Conservation (phyloP, 2,888 invertebrate species). For the Serripes groenlandicus region DNA sequence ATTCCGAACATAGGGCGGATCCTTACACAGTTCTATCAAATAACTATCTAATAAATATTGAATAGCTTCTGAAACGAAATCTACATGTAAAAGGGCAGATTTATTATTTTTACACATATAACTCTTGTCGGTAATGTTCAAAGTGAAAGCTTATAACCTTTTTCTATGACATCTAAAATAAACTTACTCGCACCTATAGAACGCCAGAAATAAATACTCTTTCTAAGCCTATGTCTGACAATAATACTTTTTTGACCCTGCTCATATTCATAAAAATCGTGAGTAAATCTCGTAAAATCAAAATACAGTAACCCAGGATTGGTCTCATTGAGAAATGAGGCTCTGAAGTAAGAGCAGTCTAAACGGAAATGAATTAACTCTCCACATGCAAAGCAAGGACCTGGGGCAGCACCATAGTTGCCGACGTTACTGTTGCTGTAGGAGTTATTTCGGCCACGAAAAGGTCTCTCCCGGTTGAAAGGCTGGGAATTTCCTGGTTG, state of each 20-base stretch:
- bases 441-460: background rate
- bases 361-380: slow-evolving; percentile 27
- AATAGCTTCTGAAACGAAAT: slow-evolving; percentile 36
- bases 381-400: slow-evolving; percentile 46
- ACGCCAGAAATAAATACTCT: slow-evolving; percentile 9
- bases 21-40: slow-evolving; percentile 23
- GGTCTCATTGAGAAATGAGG: background rate
- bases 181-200: slow-evolving; percentile 34
- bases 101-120: slow-evolving; percentile 25
- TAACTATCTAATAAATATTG: slow-evolving; percentile 25
- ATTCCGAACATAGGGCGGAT: slow-evolving; percentile 13
- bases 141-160: slow-evolving; percentile 32
- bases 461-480: background rate
- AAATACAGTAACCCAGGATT: background rate
- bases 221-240: slow-evolving; percentile 40
- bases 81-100: slow-evolving; percentile 16
- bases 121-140: background rate
- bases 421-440: slow-evolving; percentile 1
- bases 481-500: no score
- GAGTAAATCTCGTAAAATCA: slow-evolving; percentile 29
- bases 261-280: slow-evolving; percentile 54
- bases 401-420: slow-evolving; percentile 14
- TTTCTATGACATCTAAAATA: slow-evolving; percentile 40
- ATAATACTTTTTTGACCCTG: slow-evolving; percentile 42
- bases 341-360: slow-evolving; percentile 28